Percentiles rank a stretch among this genome's conserved stretches.
Evolutionary conservation across 2,797 vertebrate species (phyloP).

Genomic region (Tapera naevia): DNA sequence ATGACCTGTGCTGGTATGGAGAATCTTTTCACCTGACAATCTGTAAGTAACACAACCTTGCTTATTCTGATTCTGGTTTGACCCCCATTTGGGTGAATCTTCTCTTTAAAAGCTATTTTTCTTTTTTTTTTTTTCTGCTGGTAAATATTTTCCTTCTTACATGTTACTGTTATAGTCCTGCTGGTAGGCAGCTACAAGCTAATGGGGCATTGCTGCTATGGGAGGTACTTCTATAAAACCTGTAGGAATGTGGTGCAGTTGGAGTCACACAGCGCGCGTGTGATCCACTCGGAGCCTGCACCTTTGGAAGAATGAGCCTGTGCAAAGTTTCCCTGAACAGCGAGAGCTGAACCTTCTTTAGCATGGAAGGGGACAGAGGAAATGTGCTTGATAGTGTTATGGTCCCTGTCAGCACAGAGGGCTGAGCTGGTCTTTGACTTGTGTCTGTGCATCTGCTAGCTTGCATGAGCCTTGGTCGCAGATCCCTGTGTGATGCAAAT

Average conservation of each 20-base stretch:
- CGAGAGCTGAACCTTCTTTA: background rate
- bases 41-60: background rate
- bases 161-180: background rate
- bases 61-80: background rate
- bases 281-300: background rate
- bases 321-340: background rate
- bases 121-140: background rate
- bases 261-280: too few relatives aligned
- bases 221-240: background rate
- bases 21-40: background rate
- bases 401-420: background rate
- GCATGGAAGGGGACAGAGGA: background rate
- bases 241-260: background rate
- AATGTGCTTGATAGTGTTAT: background rate
- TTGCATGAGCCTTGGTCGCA: background rate
- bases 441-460: background rate
- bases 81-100: background rate
- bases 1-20: background rate
- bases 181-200: background rate
- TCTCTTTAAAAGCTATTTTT: background rate
- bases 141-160: background rate
- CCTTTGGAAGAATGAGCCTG: background rate
- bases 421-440: background rate
- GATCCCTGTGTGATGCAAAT: background rate
- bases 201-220: background rate